Conservation (phyloP, 1,140 invertebrate species). For the Heliothis virescens region DNA sequence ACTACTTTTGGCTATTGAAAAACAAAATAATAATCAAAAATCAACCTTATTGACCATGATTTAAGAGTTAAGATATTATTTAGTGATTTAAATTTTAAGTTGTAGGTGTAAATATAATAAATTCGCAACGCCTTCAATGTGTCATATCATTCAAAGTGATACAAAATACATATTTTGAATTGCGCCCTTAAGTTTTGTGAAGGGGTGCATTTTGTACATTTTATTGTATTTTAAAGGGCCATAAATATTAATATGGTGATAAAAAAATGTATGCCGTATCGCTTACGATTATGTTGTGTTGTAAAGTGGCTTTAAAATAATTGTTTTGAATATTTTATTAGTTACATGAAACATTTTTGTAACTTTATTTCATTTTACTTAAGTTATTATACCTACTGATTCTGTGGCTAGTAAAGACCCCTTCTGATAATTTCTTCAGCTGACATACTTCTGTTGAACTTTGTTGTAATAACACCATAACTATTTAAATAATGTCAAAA, state of each 20-base stretch:
- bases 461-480: too few relatives aligned
- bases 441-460: too few relatives aligned
- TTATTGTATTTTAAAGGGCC: slow-evolving; percentile 72
- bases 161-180: slow-evolving; percentile 84
- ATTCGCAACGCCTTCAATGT: slow-evolving; percentile 84
- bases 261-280: slow-evolving; percentile 44
- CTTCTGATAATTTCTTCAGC: too few relatives aligned
- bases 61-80: slow-evolving; percentile 35
- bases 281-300: slow-evolving; percentile 44
- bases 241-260: slow-evolving; percentile 62
- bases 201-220: slow-evolving; percentile 66
- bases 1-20: slow-evolving; percentile 40
- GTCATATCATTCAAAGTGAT: slow-evolving; percentile 83
- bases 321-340: background rate
- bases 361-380: too few relatives aligned
- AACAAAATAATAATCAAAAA: slow-evolving; percentile 27
- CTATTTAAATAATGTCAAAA: too few relatives aligned
- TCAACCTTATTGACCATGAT: slow-evolving; percentile 41
- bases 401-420: too few relatives aligned
- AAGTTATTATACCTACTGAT: too few relatives aligned
- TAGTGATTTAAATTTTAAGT: slow-evolving; percentile 44
- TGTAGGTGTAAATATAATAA: slow-evolving; percentile 65
- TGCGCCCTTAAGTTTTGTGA: slow-evolving; percentile 48
- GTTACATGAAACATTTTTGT: too few relatives aligned
- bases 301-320: slow-evolving; percentile 29